These are phyloP conservation scores for Spodoptera picta DNA, from an alignment of 2,888 invertebrate species.

Conservation along the genomic window DNA sequence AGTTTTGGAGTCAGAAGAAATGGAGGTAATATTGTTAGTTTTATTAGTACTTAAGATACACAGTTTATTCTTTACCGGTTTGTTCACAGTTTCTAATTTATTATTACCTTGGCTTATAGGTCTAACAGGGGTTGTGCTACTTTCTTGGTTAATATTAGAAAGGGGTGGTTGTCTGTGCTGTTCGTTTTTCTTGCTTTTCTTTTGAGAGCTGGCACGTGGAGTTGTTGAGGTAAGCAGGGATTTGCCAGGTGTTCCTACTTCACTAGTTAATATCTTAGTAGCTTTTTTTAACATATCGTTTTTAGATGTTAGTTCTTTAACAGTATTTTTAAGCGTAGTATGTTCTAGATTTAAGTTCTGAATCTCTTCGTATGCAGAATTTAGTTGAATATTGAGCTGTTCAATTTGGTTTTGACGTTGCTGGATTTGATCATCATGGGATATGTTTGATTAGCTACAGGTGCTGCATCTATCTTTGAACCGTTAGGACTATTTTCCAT, in stretches of 20 bases:
- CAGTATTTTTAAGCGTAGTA: too few species aligned
- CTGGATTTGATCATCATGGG: too few species aligned
- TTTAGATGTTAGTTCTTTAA: neutral
- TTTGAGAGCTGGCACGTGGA: neutral
- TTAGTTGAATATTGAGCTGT: too few species aligned
- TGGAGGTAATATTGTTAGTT: neutral
- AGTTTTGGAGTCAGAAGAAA: neutral
- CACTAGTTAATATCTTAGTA: neutral
- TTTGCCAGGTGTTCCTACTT: too few species aligned
- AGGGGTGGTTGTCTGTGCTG: neutral
- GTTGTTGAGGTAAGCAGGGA: neutral
- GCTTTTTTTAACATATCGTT: neutral
- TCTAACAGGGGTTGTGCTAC: too few species aligned
- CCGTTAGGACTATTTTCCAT: too few species aligned
- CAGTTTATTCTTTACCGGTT: neutral
- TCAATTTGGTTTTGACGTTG: too few species aligned
- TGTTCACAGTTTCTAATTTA: neutral
- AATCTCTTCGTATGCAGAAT: too few species aligned
- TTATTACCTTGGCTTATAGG: neutral
- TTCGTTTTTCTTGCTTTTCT: neutral
- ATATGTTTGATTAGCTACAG: too few species aligned
- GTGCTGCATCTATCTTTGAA: too few species aligned
- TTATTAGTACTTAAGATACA: conserved; percentile 11
- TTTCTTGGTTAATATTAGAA: neutral
- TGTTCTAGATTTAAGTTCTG: too few species aligned